These are phyloP conservation scores for Vidua chalybeata DNA, from an alignment of 2,113 vertebrate genomes.

Conservation along the genomic window DNA sequence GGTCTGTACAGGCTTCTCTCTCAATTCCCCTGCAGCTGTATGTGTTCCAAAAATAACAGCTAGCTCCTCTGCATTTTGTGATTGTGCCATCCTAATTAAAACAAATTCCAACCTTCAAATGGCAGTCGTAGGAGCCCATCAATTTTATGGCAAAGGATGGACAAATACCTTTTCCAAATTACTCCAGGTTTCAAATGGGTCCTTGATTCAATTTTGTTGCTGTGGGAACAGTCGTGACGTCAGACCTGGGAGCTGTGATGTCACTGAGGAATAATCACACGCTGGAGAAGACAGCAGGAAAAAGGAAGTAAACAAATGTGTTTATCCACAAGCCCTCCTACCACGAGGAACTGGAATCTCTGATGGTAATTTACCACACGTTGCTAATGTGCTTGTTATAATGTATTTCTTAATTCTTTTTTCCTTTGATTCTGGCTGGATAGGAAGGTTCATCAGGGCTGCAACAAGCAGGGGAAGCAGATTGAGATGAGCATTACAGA, in stretches of 20 bases:
- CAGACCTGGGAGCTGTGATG: constrained; percentile 38
- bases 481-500: constrained; percentile 73
- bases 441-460: constrained; percentile 68
- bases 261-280: not conserved
- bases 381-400: constrained; percentile 69
- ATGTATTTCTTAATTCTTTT: constrained; percentile 54
- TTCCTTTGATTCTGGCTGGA: constrained; percentile 36
- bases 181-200: not conserved
- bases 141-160: not conserved
- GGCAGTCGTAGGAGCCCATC: not conserved
- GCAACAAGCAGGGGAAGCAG: constrained; percentile 65
- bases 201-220: not conserved
- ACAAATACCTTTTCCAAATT: not conserved
- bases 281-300: not conserved
- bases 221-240: constrained; percentile 32
- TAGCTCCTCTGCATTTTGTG: constrained; percentile 46
- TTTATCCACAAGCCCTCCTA: constrained; percentile 50
- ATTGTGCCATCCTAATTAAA: constrained; percentile 52
- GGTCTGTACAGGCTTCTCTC: not conserved
- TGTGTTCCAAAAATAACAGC: constrained; percentile 53
- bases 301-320: constrained; percentile 44
- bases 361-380: constrained; percentile 67
- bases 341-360: constrained; percentile 30
- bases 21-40: constrained; percentile 17
- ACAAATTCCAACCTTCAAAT: not conserved